phyloP scores from a whole-genome alignment of 2,113 vertebrate species.

The Aphyosemion australe region DNA sequence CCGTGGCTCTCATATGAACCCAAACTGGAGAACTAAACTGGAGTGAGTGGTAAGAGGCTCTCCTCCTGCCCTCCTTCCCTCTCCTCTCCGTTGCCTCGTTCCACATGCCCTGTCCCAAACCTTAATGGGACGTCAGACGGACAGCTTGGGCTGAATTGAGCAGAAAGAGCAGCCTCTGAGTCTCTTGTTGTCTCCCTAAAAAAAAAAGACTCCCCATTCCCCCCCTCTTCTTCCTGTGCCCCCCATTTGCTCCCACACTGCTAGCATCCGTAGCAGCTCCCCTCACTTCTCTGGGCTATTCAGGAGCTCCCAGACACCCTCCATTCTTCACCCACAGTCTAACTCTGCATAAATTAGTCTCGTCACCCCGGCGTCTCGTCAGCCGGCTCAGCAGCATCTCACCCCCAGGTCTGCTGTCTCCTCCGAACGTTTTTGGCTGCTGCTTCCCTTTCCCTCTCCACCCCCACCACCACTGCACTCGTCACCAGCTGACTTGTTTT shows the following conservation, averaged over 20 bases:
- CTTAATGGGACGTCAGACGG: conserved; percentile 79
- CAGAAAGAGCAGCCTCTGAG: conserved; percentile 47
- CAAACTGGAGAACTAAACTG: conserved; percentile 53
- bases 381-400: conserved; percentile 53
- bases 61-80: conserved; percentile 20
- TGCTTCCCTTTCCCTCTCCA: conserved; percentile 8
- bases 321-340: conserved; percentile 55
- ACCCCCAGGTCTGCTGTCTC: conserved; percentile 48
- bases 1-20: conserved; percentile 66
- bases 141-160: conserved; percentile 66
- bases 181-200: conserved; percentile 32
- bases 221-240: conserved; percentile 25
- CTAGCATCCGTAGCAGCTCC: conserved; percentile 61
- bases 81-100: conserved; percentile 44
- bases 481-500: conserved; percentile 45
- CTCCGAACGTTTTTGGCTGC: not conserved
- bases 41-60: conserved; percentile 30
- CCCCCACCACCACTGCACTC: conserved; percentile 36
- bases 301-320: conserved; percentile 70
- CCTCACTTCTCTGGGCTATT: conserved; percentile 59
- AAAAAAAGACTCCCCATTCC: conserved; percentile 42
- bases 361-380: conserved; percentile 69
- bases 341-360: conserved; percentile 77
- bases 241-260: too few relatives aligned
- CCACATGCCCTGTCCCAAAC: conserved; percentile 63